phyloP scores from a whole-genome alignment of 2,113 vertebrate species.

The Vimba vimba region DNA sequence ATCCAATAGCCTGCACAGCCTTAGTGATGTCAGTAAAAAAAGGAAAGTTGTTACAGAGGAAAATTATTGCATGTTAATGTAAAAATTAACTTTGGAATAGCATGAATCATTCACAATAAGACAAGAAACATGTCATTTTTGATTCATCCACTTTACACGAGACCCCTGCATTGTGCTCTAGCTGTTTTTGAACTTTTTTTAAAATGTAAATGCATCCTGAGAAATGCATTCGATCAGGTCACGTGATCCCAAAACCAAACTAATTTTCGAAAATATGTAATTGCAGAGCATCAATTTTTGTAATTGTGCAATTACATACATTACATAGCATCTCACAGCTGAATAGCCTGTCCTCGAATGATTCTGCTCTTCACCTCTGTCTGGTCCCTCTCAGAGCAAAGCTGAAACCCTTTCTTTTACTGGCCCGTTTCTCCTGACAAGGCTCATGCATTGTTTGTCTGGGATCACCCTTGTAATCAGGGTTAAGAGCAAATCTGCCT shows the following conservation, averaged over 20 bases:
- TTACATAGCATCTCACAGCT: neutral
- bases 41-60: neutral
- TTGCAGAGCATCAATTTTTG: neutral
- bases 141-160: neutral
- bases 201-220: neutral
- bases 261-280: neutral
- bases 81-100: neutral
- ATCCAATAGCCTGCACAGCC: neutral
- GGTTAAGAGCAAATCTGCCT: constrained; percentile 43
- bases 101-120: neutral
- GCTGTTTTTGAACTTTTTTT: neutral
- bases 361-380: constrained; percentile 13
- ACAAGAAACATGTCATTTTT: neutral
- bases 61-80: neutral
- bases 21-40: neutral
- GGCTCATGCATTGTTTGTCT: constrained; percentile 19
- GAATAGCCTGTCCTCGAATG: neutral
- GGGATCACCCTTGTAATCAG: constrained; percentile 36
- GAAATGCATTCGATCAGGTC: neutral
- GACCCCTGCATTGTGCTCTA: neutral
- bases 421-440: neutral
- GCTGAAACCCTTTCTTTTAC: neutral
- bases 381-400: neutral
- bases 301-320: neutral
- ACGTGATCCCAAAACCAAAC: neutral